phyloP scores from a whole-genome alignment of 2,113 vertebrate genomes.

The Xyliphius kryptos region DNA sequence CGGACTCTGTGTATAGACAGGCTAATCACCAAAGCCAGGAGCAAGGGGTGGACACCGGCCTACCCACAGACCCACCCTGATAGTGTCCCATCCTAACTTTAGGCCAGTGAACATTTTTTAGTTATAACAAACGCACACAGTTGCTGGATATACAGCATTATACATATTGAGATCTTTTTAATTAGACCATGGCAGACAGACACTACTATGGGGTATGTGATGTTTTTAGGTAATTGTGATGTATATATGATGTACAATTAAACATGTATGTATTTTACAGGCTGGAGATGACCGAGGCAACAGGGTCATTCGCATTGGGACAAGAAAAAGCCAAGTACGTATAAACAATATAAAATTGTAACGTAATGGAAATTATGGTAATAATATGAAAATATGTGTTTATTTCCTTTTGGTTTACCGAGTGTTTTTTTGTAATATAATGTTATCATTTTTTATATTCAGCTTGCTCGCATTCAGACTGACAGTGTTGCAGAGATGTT shows the following conservation, averaged over 20 bases:
- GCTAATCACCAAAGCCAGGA: slow-evolving; percentile 33
- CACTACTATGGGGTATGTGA: slow-evolving; percentile 31
- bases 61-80: slow-evolving; percentile 13
- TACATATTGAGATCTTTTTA: not conserved
- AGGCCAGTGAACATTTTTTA: not conserved
- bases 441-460: not conserved
- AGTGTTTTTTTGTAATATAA: not conserved
- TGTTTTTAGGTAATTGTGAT: not conserved
- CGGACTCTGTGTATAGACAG: slow-evolving; percentile 26
- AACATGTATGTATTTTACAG: slow-evolving; percentile 40
- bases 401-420: not conserved
- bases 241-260: not conserved
- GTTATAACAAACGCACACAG: not conserved
- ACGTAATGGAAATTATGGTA: too few relatives aligned
- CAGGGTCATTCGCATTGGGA: slow-evolving; percentile 73
- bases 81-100: slow-evolving; percentile 6
- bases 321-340: slow-evolving; percentile 77
- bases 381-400: too few relatives aligned
- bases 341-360: not conserved
- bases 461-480: slow-evolving; percentile 81
- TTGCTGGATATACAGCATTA: not conserved
- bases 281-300: slow-evolving; percentile 50
- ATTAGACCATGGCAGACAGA: slow-evolving; percentile 27
- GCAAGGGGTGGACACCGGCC: slow-evolving; percentile 17
- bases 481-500: slow-evolving; percentile 68